Evolutionary conservation across 2,797 vertebrate genomes (phyloP), one percentile per base, ranked within the genome.

Genomic region (Microctenopoma stevenorrisi): DNA sequence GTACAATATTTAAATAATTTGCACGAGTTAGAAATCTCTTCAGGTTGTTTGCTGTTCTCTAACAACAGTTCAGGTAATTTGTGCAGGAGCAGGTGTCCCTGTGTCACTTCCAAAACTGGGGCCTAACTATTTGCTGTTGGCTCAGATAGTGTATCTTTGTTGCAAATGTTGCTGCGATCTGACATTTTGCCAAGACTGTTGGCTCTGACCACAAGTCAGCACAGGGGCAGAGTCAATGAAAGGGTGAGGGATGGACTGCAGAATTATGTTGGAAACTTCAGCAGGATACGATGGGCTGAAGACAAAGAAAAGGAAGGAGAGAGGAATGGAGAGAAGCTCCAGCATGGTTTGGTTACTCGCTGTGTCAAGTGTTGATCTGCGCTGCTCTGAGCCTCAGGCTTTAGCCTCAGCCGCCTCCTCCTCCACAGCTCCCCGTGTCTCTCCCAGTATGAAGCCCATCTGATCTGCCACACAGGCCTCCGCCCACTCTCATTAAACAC

Each of bases 401-500:
- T 86, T 81, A 86, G 83, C 88, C 78, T 82, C 74, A 65, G 70
- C 79, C 52, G 43, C 64, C 65, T 51, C 60, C 57, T 87, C 83
- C 84, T 78, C 85, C 84, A 82, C 79, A 85, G 68, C 81, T 83
- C 86, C 85, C 86, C 50, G 83, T 53, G 65, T 87, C 87, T 88
- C 75, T 77, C 88, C 10, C 90, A 90, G 89, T 83, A 88, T 76
- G 89, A 73, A 81, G 86, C 86, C 87, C 89, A 91, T 90, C 89
- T 89, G 89, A 92, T 88, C 84, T 78, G 78, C 81, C 86, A 87
- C 75, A 78, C 72, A 82, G 79, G 84, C 72, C 85, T 82, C 80
- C 42, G 81, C 89, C 89, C 87, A 87, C 88, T 90, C 91, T 91
- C 87, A 93, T 92, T 92, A 89, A 90, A 91, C 88, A 92, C 87